Percentiles rank a stretch among this genome's conserved stretches.
These are phyloP conservation scores for Phaethon lepturus DNA, from an alignment of 2,113 vertebrate species.

Conservation along the genomic window DNA sequence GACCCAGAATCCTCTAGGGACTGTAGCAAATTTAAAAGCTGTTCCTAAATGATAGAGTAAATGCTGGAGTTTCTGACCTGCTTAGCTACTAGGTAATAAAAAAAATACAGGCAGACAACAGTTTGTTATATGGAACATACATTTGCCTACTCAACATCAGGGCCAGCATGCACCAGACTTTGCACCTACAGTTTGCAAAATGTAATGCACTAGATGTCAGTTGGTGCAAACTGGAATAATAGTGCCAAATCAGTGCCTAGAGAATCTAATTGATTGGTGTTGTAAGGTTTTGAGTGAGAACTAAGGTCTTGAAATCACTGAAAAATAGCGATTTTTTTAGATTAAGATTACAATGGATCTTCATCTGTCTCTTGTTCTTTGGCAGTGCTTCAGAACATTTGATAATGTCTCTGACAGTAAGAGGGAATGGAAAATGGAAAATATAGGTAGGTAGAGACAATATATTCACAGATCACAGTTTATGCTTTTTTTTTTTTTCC, in stretches of 20 bases:
- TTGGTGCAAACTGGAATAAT: not conserved
- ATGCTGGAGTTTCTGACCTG: not conserved
- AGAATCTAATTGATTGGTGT: not conserved
- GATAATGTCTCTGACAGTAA: not conserved
- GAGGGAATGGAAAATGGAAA: not conserved
- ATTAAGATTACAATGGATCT: not conserved
- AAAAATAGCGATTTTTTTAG: not conserved
- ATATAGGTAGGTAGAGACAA: not conserved
- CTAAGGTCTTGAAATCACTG: not conserved
- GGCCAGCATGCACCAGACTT: rapidly evolving
- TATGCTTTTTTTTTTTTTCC: not conserved
- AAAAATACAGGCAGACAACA: not conserved
- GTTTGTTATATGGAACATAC: not conserved
- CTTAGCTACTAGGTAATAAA: not conserved
- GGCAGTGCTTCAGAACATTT: not conserved
- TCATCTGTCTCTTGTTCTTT: not conserved
- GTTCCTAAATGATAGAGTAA: not conserved
- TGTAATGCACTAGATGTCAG: not conserved
- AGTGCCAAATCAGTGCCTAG: not conserved
- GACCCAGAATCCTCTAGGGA: not conserved
- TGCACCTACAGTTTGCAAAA: not conserved
- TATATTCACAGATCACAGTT: not conserved
- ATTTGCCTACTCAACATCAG: not conserved
- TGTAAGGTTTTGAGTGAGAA: not conserved
- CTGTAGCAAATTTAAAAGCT: not conserved